Percentiles rank a stretch among this genome's conserved stretches.
Conservation (phyloP, 2,888 invertebrate genomes). For the Selenia dentaria region DNA sequence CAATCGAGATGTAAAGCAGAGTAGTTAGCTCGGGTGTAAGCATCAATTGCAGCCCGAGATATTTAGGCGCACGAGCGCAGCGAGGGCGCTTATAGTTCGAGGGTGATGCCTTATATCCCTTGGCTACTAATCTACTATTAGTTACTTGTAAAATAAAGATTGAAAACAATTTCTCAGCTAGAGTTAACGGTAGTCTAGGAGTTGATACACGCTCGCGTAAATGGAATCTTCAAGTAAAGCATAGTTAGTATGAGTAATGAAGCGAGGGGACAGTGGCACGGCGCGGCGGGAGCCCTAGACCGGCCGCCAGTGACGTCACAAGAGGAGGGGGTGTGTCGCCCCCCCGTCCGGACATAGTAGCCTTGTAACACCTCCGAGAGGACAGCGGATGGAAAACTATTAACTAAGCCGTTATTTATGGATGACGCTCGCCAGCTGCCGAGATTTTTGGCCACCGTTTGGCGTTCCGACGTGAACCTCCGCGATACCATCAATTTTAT, state of each 20-base stretch:
- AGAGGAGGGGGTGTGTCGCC: not conserved
- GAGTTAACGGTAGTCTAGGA: constrained; percentile 1
- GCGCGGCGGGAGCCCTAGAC: constrained; percentile 21
- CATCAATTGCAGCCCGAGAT: too few species aligned
- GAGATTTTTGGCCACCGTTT: constrained; percentile 20
- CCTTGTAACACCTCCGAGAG: constrained; percentile 26
- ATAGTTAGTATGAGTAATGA: constrained; percentile 26
- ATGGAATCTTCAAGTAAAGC: constrained; percentile 6
- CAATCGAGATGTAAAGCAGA: too few species aligned
- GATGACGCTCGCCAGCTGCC: constrained; percentile 25
- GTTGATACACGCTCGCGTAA: constrained; percentile 4
- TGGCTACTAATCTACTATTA: too few species aligned
- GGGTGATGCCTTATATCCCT: too few species aligned
- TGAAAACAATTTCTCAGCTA: too few species aligned
- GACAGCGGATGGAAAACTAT: constrained; percentile 31
- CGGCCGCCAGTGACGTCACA: constrained; percentile 26
- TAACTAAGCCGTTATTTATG: constrained; percentile 35
- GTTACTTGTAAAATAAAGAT: too few species aligned
- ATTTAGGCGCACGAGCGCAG: too few species aligned
- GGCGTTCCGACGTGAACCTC: constrained; percentile 10
- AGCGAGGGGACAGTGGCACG: constrained; percentile 21
- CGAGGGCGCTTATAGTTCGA: too few species aligned
- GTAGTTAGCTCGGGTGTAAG: too few species aligned
- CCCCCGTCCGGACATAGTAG: constrained; percentile 14
- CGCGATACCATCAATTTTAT: constrained; percentile 14